phyloP scores from a whole-genome alignment of 2,888 invertebrate species.

The Rhogogaster chlorosoma region DNA sequence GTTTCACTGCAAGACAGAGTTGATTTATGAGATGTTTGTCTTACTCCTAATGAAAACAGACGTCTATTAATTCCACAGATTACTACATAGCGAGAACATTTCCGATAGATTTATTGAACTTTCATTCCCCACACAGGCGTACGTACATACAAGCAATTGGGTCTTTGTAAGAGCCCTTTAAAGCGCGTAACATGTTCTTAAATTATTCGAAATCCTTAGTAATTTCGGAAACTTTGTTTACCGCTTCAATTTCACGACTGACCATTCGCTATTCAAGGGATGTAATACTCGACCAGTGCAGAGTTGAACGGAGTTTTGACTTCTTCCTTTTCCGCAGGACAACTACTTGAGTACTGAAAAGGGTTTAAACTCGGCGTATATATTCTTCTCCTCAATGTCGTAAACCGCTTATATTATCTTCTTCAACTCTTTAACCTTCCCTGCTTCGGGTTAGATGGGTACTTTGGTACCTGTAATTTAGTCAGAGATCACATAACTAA shows the following conservation, averaged over 20 bases:
- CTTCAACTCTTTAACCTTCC: constrained; percentile 27
- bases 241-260: neutral
- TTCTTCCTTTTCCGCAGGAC: neutral
- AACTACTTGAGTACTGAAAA: neutral
- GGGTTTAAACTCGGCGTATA: neutral
- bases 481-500: constrained; percentile 43
- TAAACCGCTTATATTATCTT: constrained; percentile 22
- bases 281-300: neutral
- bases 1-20: constrained; percentile 14
- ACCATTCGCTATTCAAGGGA: neutral
- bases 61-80: constrained; percentile 24
- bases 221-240: constrained; percentile 15
- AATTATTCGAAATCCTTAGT: neutral
- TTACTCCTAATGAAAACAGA: constrained; percentile 11
- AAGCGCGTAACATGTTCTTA: neutral
- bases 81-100: constrained; percentile 1
- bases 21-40: constrained; percentile 36
- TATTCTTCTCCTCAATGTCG: neutral
- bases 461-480: constrained; percentile 40
- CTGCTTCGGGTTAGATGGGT: constrained; percentile 5
- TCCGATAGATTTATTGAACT: constrained; percentile 25
- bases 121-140: neutral
- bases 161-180: neutral
- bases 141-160: no score
- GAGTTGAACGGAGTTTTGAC: neutral